Base-by-base conservation (phyloP, 2,888 invertebrate species). In the Hirtodrosophila cameraria region DNA sequence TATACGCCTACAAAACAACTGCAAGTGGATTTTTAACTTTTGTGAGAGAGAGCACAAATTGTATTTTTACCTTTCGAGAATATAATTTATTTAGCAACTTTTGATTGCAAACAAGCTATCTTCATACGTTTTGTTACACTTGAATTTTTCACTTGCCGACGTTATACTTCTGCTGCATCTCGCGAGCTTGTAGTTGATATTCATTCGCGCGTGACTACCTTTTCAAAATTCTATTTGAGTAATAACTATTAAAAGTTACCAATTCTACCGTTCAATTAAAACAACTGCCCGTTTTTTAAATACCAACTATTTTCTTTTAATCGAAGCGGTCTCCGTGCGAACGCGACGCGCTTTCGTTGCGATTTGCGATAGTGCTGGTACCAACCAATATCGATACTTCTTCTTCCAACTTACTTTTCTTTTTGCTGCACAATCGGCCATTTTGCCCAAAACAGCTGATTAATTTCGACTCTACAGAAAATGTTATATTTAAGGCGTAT, bases 301-400 rank as follows among this genome's bases (percentile, higher is more conserved):
- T 54, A 43, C 42, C 25, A 45, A 6, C 18, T 41, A 49, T 15
- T 27, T 49, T 18, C 55, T 69, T n/a, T n/a, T n/a, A n/a, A 46
- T 57, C 18, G 53, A 49, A 38, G 75, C 69, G 70, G 75, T 50
- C 45, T 39, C 52, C 71, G 70, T 75, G 55, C 49, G 70, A 50
- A 69, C 70, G 31, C 70, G 75, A 70, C 70, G 75, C 70, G 57
- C 75, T 75, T 48, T 75, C 75, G 70, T 69, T 62, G 57, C 70
- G 74, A 36, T 69, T 69, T 72, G 67, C 66, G 50, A 36, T 15
- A 28, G 50, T 43, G 55, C 64, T 39, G 30, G 11, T 27, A 18
- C 18, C 3, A 18, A 3, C 8, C n/a, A 8, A 25, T 63, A 28
- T 25, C 64, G 45, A 54, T 49, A 27, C 15, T 35, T 49, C 49